These are phyloP conservation scores for Varanus salvator DNA, from an alignment of 2,113 vertebrate species.

Conservation along the genomic window DNA sequence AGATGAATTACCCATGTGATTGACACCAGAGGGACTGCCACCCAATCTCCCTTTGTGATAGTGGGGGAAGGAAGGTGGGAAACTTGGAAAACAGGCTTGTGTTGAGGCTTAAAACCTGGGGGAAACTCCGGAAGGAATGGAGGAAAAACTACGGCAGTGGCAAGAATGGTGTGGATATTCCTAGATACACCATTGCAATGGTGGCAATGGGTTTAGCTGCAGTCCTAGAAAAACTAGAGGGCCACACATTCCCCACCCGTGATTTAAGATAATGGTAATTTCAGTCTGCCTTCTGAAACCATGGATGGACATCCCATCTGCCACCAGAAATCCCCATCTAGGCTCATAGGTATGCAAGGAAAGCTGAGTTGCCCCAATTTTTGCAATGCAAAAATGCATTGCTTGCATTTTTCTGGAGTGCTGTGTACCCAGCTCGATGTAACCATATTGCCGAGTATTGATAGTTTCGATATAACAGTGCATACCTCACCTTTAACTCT, in stretches of 20 bases:
- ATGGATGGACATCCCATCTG: background rate
- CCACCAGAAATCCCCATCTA: background rate
- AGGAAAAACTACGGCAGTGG: background rate
- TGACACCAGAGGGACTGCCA: background rate
- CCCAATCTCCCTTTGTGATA: rapidly evolving
- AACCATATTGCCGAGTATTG: background rate
- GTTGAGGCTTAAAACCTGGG: rapidly evolving
- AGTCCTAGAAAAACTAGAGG: background rate
- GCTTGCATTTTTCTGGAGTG: background rate
- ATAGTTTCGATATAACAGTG: background rate
- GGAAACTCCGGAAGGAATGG: rapidly evolving
- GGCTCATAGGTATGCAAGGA: too few species aligned
- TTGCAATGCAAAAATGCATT: background rate
- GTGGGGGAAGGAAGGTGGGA: background rate
- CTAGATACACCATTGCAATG: background rate
- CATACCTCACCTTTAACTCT: background rate
- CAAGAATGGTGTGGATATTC: background rate
- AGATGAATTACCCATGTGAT: background rate
- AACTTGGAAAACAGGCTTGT: background rate
- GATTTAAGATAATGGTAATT: background rate
- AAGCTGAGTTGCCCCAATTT: background rate
- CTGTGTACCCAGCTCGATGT: background rate
- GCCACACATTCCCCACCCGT: background rate
- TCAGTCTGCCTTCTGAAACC: background rate
- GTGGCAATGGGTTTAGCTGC: background rate